Percentiles rank a stretch among this genome's conserved stretches.
phyloP scores from a whole-genome alignment of 2,797 vertebrate species.

The Acomys russatus region DNA sequence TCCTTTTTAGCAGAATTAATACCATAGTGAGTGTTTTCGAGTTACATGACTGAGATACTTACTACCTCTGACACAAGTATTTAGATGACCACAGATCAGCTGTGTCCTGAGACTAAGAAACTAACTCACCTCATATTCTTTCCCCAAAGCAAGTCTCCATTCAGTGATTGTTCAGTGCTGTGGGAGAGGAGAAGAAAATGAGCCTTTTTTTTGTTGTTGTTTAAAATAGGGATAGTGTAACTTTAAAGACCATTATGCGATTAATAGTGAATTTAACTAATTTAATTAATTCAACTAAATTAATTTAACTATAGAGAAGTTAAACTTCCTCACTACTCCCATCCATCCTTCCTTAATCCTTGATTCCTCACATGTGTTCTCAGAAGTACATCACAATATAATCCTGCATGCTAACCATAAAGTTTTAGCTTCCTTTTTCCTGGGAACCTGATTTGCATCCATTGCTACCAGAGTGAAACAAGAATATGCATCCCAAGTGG shows the following conservation, averaged over 20 bases:
- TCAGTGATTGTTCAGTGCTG: neutral
- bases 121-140: neutral
- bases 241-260: neutral
- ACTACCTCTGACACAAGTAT: neutral
- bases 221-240: neutral
- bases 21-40: neutral
- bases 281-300: neutral
- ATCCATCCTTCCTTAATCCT: slow-evolving; percentile 1
- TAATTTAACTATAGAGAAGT: neutral
- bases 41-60: neutral
- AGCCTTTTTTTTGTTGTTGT: neutral
- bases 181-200: neutral
- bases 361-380: slow-evolving; percentile 43
- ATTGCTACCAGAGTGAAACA: slow-evolving; percentile 40
- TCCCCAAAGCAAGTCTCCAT: neutral
- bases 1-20: neutral
- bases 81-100: neutral
- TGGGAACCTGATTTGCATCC: slow-evolving; percentile 35
- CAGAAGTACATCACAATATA: slow-evolving; percentile 3
- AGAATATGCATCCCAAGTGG: neutral
- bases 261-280: neutral
- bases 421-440: slow-evolving; percentile 44
- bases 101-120: neutral
- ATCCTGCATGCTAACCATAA: slow-evolving; percentile 28
- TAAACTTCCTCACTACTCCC: neutral